These are phyloP conservation scores for Acromyrmex echinatior DNA, from an alignment of 1,140 invertebrate genomes.

Conservation along the genomic window DNA sequence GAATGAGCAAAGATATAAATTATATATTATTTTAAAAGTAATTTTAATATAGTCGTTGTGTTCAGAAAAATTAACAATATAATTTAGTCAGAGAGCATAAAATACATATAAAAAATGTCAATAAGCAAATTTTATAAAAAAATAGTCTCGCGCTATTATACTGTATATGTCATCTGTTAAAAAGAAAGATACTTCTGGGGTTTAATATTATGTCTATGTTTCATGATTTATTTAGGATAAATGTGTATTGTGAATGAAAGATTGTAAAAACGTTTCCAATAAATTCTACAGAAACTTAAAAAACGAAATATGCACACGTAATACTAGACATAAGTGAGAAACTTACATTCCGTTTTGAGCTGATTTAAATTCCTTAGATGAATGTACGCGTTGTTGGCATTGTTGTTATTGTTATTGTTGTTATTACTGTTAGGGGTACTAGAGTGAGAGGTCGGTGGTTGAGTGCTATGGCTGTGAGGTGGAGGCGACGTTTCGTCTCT, in stretches of 20 bases:
- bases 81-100: not conserved
- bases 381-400: slow-evolving; percentile 83
- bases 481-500: slow-evolving; percentile 86
- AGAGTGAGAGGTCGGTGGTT: slow-evolving; percentile 82
- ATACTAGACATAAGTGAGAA: not conserved
- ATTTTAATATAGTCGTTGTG: not conserved
- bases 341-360: slow-evolving; percentile 85
- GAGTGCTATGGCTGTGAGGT: slow-evolving; percentile 83
- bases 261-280: not conserved
- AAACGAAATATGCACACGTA: not conserved
- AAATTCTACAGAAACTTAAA: not conserved
- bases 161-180: not conserved
- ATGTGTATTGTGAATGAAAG: not conserved
- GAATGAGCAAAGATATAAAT: not conserved
- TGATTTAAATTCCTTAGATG: slow-evolving; percentile 85
- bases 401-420: slow-evolving; percentile 84
- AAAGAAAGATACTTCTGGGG: not conserved
- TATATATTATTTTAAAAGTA: slow-evolving; percentile 4
- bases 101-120: not conserved
- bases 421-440: slow-evolving; percentile 80
- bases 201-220: not conserved
- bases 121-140: not conserved
- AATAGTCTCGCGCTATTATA: not conserved
- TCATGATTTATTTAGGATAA: too few relatives aligned
- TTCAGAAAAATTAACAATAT: not conserved